Evolutionary conservation across 2,888 invertebrate genomes (phyloP).

Genomic region (Anagyrus pseudococci): DNA sequence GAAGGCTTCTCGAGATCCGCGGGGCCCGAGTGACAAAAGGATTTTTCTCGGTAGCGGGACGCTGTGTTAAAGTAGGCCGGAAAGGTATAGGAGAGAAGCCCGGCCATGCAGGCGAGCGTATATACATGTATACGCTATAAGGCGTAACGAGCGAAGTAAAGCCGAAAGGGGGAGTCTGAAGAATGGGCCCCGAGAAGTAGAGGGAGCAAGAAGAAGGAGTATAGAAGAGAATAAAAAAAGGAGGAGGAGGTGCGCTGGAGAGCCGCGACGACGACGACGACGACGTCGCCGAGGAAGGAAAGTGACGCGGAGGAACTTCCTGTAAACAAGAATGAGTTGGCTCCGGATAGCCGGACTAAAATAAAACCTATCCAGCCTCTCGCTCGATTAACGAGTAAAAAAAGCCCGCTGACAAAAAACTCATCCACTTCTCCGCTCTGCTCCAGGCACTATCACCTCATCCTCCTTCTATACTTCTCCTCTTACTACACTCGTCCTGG

Average conservation of each 20-base stretch:
- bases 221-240: constrained; percentile 2
- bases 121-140: neutral
- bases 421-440: too few species aligned
- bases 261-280: constrained; percentile 33
- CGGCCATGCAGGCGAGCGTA: neutral
- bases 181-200: neutral
- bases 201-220: neutral
- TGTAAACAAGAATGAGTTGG: constrained; percentile 53
- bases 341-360: constrained; percentile 1
- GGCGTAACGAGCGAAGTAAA: neutral
- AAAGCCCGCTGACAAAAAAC: constrained; percentile 40
- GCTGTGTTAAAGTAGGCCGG: constrained; percentile 23
- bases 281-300: constrained; percentile 32
- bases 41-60: neutral
- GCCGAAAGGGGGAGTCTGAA: neutral
- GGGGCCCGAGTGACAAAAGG: neutral
- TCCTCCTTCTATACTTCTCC: too few species aligned
- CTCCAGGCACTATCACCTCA: too few species aligned
- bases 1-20: neutral
- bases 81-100: constrained; percentile 9
- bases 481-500: too few species aligned
- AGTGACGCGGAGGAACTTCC: constrained; percentile 46
- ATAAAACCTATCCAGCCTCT: constrained; percentile 34
- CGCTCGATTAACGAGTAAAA: too few species aligned
- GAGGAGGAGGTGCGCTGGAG: constrained; percentile 13